Evolutionary conservation across 2,113 vertebrate genomes (phyloP).

Genomic region (Hippotragus niger): DNA sequence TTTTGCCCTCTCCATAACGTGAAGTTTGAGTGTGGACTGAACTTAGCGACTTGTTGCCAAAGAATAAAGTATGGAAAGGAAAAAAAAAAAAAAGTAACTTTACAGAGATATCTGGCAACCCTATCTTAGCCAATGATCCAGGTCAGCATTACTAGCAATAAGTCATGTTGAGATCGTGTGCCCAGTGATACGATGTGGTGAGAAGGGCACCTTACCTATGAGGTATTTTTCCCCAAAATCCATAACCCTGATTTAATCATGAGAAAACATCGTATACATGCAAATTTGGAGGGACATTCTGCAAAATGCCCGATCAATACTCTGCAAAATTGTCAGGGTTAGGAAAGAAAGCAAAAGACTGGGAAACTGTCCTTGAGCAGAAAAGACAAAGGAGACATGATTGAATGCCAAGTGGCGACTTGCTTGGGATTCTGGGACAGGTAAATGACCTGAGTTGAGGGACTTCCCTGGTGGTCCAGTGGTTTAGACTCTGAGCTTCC

Average conservation of each 20-base stretch:
- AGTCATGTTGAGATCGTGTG: neutral
- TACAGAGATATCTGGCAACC: neutral
- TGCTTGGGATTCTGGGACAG: neutral
- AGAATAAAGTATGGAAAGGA: neutral
- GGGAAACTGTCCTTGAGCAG: neutral
- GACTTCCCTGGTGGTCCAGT: neutral
- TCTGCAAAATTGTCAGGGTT: neutral
- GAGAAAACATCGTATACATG: neutral
- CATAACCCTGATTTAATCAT: neutral
- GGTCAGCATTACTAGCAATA: neutral
- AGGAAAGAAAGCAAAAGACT: neutral
- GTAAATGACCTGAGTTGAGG: neutral
- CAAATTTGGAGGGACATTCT: neutral
- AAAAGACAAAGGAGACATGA: neutral
- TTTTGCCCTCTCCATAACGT: neutral
- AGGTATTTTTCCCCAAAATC: neutral
- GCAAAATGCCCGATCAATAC: neutral
- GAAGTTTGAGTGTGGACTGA: neutral
- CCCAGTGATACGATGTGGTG: neutral
- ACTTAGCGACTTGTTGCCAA: neutral
- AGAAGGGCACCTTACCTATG: neutral
- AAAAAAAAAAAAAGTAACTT: neutral
- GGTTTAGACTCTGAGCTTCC: neutral
- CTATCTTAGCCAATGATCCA: neutral
- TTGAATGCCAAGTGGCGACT: neutral